Base-by-base conservation (phyloP, 2,113 vertebrate genomes). In the Paralichthys olivaceus region DNA sequence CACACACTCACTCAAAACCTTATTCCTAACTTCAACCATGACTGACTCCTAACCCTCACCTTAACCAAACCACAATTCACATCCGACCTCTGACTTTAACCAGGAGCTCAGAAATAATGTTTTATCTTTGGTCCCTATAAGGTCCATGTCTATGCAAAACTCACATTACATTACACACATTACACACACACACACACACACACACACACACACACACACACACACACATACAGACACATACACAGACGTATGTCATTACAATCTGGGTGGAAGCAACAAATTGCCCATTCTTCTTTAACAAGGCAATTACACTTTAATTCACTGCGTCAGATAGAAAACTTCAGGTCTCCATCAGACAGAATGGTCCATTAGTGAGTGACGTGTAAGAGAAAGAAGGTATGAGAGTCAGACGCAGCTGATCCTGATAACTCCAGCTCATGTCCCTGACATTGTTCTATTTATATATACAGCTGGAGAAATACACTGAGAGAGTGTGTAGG, bases 191-290 rank as follows among this genome's bases (percentile, higher is more conserved):
- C 54, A 25, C 29, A 65, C 47, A 55, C 69, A 61, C 53, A 28
- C 40, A 32, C 34, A 55, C 59, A 47, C 37, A 54, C 34, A 37
- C 49, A 51, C 19, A 51, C 19, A n/a, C 6, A 51, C 19, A 51
- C 49, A 51, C 54, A 55, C 54, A 55, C 54, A 25, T 29, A 65
- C 47, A 55, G 66, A 51, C 19, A 51, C 49, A 51, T 22, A 55
- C 54, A 55, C 54, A 25, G 25, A 65, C 25, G 66, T n/a, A 22
- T 56, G 34, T 82, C 32, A 62, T 55, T 63, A 7, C 55, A 72
- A 7, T 11, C 49, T 26, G 51, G 15, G 14, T 5, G 45, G 17
- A 49, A 8, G 45, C 45, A 19, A 53, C n/a, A 53, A 53, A 53
- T n/a, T 22, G 4, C 17, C 45, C 45, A 49, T 22, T 66, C 26